Evolutionary conservation across 1,140 invertebrate genomes (phyloP).

Genomic region (Caenorhabditis latens): DNA sequence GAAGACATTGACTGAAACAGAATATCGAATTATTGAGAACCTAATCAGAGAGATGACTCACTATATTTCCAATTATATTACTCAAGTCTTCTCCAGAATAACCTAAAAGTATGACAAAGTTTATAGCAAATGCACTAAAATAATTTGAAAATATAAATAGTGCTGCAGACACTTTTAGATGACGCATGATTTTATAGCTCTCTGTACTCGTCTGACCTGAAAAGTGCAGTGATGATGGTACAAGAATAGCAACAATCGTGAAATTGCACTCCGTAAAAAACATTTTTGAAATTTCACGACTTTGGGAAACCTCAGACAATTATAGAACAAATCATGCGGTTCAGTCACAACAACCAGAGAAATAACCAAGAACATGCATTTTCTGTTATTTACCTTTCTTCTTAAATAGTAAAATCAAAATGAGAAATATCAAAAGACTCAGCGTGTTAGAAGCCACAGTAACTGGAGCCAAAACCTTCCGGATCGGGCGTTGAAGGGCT

Average conservation of each 20-base stretch:
- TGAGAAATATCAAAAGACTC: constrained; percentile 2
- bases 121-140: constrained; percentile 6
- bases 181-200: constrained; percentile 23
- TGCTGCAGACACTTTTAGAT: constrained; percentile 6
- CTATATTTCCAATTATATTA: constrained; percentile 14
- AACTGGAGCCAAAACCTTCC: background rate
- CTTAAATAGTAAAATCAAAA: constrained; percentile 7
- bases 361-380: too few relatives aligned
- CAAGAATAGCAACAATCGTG: too few relatives aligned
- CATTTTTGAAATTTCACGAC: too few relatives aligned
- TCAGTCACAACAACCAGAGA: too few relatives aligned
- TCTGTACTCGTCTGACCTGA: background rate
- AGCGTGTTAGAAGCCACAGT: background rate
- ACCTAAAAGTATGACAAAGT: background rate
- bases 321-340: too few relatives aligned
- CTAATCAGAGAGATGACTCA: background rate
- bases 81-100: background rate
- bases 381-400: constrained; percentile 1
- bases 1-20: constrained; percentile 15
- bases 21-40: background rate
- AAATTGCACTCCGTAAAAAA: too few relatives aligned
- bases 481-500: background rate
- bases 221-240: background rate
- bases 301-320: too few relatives aligned
- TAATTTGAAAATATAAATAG: constrained; percentile 35